phyloP scores from a whole-genome alignment of 2,113 vertebrate genomes.

The Aix galericulata region DNA sequence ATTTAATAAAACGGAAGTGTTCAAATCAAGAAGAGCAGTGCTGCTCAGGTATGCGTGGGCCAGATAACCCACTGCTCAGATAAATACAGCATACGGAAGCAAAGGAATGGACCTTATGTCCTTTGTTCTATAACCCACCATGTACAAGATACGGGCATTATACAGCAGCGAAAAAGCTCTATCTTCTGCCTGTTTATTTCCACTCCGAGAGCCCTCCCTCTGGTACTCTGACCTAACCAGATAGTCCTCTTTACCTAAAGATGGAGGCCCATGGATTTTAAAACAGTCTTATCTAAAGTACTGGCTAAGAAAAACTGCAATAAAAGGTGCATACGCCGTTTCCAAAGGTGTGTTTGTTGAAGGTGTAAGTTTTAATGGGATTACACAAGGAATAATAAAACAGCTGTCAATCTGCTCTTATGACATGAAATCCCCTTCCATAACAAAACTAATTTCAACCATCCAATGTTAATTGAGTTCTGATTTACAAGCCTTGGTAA shows the following conservation, averaged over 20 bases:
- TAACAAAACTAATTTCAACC: neutral
- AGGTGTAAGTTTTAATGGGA: neutral
- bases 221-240: neutral
- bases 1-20: neutral
- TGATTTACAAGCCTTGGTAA: neutral
- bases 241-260: neutral
- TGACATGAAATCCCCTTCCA: neutral
- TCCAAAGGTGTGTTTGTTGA: neutral
- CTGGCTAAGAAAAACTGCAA: neutral
- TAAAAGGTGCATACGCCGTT: neutral
- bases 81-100: neutral
- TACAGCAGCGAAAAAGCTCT: neutral
- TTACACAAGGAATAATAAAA: neutral
- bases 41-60: accelerated
- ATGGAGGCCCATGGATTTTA: neutral
- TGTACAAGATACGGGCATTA: neutral
- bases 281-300: neutral
- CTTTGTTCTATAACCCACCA: neutral
- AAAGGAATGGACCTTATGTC: neutral
- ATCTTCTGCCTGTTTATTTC: neutral
- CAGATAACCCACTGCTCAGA: neutral
- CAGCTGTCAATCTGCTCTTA: neutral
- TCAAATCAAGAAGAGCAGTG: neutral
- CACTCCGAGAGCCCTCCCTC: neutral
- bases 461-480: neutral